Evolutionary conservation across 2,113 vertebrate genomes (phyloP).

Genomic region (Chaetops frenatus): DNA sequence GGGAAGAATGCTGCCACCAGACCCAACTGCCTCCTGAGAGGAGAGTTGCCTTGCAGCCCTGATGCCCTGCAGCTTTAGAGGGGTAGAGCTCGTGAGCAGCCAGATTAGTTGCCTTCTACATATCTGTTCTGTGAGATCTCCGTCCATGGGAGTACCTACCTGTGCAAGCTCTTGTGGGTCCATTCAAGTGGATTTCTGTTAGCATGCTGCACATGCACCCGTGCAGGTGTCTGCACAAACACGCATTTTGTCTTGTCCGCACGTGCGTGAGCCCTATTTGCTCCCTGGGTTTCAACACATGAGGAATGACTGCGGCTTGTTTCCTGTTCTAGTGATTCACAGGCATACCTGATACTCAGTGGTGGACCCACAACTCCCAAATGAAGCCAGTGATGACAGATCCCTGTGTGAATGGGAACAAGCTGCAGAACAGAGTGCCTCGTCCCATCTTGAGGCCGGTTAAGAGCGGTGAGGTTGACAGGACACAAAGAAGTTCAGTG

Average conservation of each 20-base stretch:
- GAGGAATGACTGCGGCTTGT: background rate
- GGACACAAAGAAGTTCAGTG: background rate
- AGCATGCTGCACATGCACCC: background rate
- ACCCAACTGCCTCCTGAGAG: too few relatives aligned
- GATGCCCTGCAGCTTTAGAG: background rate
- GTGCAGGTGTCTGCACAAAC: background rate
- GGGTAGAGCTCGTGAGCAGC: background rate
- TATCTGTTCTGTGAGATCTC: background rate
- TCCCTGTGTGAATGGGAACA: background rate
- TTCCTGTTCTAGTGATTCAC: background rate
- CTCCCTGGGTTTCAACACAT: background rate
- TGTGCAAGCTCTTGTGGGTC: background rate
- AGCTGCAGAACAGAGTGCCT: background rate
- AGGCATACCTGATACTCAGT: background rate
- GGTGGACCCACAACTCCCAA: background rate
- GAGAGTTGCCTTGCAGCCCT: background rate
- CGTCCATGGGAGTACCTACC: background rate
- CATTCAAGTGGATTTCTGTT: background rate
- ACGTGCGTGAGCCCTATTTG: fast-evolving
- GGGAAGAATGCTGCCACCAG: background rate
- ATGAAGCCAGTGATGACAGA: background rate
- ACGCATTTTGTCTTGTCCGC: background rate
- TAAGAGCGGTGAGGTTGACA: background rate
- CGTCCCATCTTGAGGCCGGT: too few relatives aligned
- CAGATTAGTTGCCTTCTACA: too few relatives aligned